These are phyloP conservation scores for Fratercula arctica DNA, from an alignment of 2,797 vertebrate genomes.

Conservation along the genomic window DNA sequence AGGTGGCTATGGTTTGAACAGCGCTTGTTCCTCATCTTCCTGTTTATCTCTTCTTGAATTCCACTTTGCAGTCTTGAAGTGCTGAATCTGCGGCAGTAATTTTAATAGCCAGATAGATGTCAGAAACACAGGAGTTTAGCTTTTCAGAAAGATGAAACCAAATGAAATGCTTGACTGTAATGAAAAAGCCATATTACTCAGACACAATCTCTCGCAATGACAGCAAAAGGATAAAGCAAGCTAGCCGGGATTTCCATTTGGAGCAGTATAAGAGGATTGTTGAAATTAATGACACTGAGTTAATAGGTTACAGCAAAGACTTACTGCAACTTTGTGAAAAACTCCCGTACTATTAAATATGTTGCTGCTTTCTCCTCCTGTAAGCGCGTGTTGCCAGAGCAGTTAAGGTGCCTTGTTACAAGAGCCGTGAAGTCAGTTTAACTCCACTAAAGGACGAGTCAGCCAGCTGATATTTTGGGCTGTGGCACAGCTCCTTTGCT, in stretches of 20 bases:
- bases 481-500: not conserved
- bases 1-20: not conserved
- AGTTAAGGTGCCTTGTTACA: not conserved
- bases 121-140: not conserved
- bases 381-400: not conserved
- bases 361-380: not conserved
- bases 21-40: not conserved
- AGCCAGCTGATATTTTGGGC: not conserved
- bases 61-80: not conserved
- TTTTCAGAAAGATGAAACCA: not conserved
- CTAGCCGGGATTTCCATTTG: not conserved
- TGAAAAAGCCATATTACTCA: not conserved
- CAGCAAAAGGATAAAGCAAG: constrained; percentile 9
- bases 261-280: not conserved
- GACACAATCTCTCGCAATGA: not conserved
- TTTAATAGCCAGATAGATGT: not conserved
- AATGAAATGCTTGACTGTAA: not conserved
- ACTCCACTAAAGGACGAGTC: not conserved
- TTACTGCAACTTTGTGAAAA: not conserved
- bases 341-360: not conserved
- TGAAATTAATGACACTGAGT: constrained; percentile 14
- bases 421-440: not conserved
- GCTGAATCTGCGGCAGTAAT: not conserved
- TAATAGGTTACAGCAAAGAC: not conserved
- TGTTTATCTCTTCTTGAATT: constrained; percentile 15